These are phyloP conservation scores for Odontocolon sp. DNA, from an alignment of 2,888 invertebrate species.

Conservation along the genomic window DNA sequence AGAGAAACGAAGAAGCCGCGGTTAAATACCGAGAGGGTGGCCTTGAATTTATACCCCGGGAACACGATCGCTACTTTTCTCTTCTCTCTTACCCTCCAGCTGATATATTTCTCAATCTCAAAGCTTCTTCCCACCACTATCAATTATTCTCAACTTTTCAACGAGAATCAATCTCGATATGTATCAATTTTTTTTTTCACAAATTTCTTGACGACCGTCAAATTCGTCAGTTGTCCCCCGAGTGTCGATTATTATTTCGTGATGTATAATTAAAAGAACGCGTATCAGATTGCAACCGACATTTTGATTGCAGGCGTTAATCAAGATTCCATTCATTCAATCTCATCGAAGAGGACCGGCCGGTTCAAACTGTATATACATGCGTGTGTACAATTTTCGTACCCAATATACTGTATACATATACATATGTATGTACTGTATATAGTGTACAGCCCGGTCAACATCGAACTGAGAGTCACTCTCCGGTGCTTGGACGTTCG, in stretches of 20 bases:
- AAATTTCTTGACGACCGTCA: background rate
- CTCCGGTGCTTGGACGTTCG: constrained; percentile 29
- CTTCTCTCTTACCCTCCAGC: constrained; percentile 15
- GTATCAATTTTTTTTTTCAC: background rate
- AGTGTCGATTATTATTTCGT: background rate
- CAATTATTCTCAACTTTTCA: background rate
- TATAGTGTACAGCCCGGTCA: constrained; percentile 4
- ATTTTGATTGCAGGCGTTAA: constrained; percentile 45
- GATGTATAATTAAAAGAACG: constrained; percentile 27
- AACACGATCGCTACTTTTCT: constrained; percentile 24
- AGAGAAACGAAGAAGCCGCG: constrained; percentile 34
- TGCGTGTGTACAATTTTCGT: background rate
- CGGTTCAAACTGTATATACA: background rate
- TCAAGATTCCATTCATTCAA: constrained; percentile 43
- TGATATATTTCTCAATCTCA: constrained; percentile 47
- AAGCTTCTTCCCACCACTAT: background rate
- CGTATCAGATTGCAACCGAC: constrained; percentile 36
- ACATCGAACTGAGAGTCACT: constrained; percentile 49
- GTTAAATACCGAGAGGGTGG: constrained; percentile 50
- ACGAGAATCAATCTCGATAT: too few relatives aligned
- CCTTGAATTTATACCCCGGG: constrained; percentile 55
- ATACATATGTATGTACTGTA: constrained; percentile 5
- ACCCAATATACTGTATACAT: background rate
- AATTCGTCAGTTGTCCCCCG: background rate
- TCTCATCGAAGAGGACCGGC: constrained; percentile 15